Conservation (phyloP, 2,797 vertebrate species). For the Percopsis omiscomaycus region DNA sequence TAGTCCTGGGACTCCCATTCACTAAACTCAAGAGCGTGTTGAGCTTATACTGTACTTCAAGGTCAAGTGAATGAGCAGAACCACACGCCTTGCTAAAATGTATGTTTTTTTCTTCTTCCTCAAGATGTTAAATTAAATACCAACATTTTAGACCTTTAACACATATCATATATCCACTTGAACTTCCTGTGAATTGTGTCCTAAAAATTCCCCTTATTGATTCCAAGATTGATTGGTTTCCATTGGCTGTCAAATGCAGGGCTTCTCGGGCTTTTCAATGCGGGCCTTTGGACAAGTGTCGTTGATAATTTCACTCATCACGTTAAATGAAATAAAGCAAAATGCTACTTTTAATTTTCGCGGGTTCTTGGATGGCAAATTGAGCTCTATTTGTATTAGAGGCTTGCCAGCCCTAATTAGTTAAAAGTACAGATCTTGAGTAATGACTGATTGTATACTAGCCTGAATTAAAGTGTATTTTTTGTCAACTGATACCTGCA, state of each 20-base stretch:
- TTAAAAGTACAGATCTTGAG: slow-evolving; percentile 13
- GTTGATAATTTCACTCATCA: no score
- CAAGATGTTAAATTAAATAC: slow-evolving; percentile 1
- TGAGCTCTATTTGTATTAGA: not conserved
- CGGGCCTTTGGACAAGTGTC: no score
- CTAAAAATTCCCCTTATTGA: not conserved
- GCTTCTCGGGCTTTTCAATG: no score
- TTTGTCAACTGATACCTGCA: not conserved
- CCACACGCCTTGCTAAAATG: slow-evolving; percentile 59
- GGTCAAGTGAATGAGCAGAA: slow-evolving; percentile 76
- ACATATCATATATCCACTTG: not conserved
- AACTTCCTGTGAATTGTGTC: not conserved
- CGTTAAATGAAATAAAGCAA: slow-evolving; percentile 2
- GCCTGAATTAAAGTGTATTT: slow-evolving; percentile 1
- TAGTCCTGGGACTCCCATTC: slow-evolving; percentile 80
- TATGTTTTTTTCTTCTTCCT: slow-evolving; percentile 13
- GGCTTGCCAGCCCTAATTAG: not conserved
- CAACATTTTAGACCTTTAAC: not conserved
- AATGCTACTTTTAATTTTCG: slow-evolving; percentile 11
- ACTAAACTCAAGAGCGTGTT: slow-evolving; percentile 77
- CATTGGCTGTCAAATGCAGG: not conserved
- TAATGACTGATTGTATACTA: slow-evolving; percentile 21
- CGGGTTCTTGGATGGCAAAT: slow-evolving; percentile 11
- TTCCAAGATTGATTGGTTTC: not conserved
- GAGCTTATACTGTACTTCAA: slow-evolving; percentile 71